Conservation (phyloP, 2,113 vertebrate species). For the Meriones unguiculatus region DNA sequence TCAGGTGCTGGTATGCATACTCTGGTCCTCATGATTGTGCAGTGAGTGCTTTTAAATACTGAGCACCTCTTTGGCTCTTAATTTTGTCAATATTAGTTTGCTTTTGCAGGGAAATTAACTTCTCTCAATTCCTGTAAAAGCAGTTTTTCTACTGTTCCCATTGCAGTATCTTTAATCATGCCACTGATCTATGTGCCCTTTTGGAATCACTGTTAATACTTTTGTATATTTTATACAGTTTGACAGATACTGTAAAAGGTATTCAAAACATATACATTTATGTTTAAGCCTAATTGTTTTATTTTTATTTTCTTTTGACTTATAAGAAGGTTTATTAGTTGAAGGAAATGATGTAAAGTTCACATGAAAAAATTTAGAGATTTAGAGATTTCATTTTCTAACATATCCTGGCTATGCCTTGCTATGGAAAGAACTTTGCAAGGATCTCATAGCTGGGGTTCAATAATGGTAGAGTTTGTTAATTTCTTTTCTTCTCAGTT, state of each 20-base stretch:
- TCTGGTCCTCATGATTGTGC: not conserved
- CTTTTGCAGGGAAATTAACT: not conserved
- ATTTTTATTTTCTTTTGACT: not conserved
- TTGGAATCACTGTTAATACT: not conserved
- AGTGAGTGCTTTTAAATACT: not conserved
- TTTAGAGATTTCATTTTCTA: not conserved
- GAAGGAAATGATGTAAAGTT: not conserved
- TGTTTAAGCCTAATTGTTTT: not conserved
- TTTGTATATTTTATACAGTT: not conserved
- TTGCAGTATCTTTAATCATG: not conserved
- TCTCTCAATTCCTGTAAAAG: not conserved
- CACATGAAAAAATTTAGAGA: not conserved
- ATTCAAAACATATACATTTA: not conserved
- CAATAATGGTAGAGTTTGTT: not conserved
- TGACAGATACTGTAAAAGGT: not conserved
- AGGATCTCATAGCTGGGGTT: not conserved
- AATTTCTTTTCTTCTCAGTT: not conserved
- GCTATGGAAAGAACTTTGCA: not conserved
- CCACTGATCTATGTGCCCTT: not conserved
- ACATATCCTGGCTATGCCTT: not conserved
- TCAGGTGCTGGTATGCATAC: not conserved
- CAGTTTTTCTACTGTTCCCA: not conserved
- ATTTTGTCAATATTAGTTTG: slow-evolving; percentile 3
- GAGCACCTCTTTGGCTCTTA: not conserved
- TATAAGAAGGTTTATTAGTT: slow-evolving; percentile 15